Conservation (phyloP, 2,797 vertebrate species). For the Hydrophis major region DNA sequence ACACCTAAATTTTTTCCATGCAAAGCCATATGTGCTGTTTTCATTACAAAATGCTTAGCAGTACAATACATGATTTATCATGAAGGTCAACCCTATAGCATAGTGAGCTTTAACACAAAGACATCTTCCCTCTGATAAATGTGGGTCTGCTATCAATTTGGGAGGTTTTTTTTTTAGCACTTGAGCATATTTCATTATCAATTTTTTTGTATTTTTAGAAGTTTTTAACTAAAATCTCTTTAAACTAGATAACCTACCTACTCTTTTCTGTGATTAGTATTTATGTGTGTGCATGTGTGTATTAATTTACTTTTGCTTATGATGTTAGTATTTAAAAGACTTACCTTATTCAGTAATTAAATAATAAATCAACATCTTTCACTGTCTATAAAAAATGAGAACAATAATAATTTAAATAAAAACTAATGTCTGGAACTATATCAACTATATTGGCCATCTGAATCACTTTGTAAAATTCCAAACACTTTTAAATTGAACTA, state of each 20-base stretch:
- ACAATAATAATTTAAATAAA: constrained; percentile 35
- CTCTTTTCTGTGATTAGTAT: not conserved
- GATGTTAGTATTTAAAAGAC: constrained; percentile 15
- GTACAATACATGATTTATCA: constrained; percentile 71
- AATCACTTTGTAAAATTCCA: constrained; percentile 49
- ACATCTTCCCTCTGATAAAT: constrained; percentile 66
- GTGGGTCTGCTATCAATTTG: constrained; percentile 62
- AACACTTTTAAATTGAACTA: constrained; percentile 50
- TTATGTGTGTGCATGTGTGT: not conserved
- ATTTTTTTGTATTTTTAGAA: constrained; percentile 42
- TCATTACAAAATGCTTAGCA: constrained; percentile 65
- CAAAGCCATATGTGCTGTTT: constrained; percentile 51
- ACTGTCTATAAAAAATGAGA: constrained; percentile 2
- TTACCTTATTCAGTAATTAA: constrained; percentile 26
- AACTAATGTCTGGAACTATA: constrained; percentile 12
- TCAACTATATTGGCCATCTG: constrained; percentile 46
- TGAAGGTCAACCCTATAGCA: constrained; percentile 65
- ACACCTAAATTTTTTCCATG: constrained; percentile 46
- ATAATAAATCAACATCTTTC: constrained; percentile 16
- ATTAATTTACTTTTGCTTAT: constrained; percentile 18
- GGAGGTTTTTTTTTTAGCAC: constrained; percentile 52
- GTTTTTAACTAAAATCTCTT: constrained; percentile 56
- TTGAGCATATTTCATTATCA: constrained; percentile 63
- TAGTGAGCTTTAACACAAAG: constrained; percentile 67
- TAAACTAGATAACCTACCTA: constrained; percentile 18